Conservation (phyloP, 2,888 invertebrate species). For the Augiades crinisus region DNA sequence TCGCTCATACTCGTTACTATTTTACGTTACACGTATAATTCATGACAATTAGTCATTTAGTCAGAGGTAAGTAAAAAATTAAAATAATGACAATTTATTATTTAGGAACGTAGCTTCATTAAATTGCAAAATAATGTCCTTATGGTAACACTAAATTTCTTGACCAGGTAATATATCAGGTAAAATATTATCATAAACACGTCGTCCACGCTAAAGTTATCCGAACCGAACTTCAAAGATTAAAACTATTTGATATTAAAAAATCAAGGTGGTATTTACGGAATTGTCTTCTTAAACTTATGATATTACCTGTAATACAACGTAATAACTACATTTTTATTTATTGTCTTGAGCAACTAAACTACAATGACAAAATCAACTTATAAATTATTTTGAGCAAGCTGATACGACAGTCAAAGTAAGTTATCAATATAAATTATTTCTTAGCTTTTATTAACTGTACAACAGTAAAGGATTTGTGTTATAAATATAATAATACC, state of each 20-base stretch:
- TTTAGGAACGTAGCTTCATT: not conserved
- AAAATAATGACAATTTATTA: not conserved
- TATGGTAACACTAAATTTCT: not conserved
- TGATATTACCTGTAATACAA: not conserved
- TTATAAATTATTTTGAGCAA: not conserved
- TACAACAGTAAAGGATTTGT: too few relatives aligned
- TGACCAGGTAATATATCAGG: too few relatives aligned
- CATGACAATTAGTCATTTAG: not conserved
- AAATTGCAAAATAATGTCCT: not conserved
- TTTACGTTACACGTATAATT: not conserved
- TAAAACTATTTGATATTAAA: not conserved
- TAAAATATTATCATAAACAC: too few relatives aligned
- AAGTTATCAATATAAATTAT: too few relatives aligned
- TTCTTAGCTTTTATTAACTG: too few relatives aligned
- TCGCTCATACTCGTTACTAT: not conserved
- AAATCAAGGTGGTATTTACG: constrained; percentile 1
- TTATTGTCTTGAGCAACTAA: not conserved
- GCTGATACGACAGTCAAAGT: not conserved
- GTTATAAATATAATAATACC: too few relatives aligned
- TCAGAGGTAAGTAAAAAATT: not conserved
- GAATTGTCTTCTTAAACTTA: not conserved
- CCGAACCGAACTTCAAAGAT: not conserved
- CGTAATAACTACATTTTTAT: not conserved
- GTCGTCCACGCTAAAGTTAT: too few relatives aligned
- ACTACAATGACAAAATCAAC: not conserved